These are phyloP conservation scores for Babylonia areolata DNA, from an alignment of 1,140 invertebrate species.

Conservation along the genomic window DNA sequence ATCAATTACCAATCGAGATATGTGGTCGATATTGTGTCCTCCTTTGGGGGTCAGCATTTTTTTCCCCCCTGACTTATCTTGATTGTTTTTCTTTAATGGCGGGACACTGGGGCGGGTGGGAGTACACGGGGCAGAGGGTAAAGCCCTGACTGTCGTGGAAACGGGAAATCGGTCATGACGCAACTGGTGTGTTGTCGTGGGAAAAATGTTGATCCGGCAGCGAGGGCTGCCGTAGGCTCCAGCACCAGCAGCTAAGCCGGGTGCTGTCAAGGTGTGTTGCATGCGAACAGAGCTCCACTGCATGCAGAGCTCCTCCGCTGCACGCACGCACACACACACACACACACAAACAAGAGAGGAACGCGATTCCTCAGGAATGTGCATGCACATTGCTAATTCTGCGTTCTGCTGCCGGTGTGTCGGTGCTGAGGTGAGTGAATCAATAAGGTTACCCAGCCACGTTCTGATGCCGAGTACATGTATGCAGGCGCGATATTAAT, in stretches of 20 bases:
- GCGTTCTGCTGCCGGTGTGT: not conserved
- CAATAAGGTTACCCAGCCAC: not conserved
- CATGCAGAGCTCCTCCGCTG: not conserved
- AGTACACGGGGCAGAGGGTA: not conserved
- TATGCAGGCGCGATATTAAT: not conserved
- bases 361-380: not conserved
- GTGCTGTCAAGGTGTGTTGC: not conserved
- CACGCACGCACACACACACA: slow-evolving; percentile 4
- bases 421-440: not conserved
- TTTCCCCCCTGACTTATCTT: not conserved
- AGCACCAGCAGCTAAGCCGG: not conserved
- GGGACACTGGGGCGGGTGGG: not conserved
- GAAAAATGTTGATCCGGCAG: not conserved
- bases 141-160: not conserved
- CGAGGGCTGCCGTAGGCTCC: not conserved
- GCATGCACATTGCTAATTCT: not conserved
- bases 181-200: slow-evolving; percentile 10
- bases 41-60: not conserved
- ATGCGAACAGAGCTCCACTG: not conserved
- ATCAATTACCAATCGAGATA: not conserved
- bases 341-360: slow-evolving; percentile 1
- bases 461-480: not conserved
- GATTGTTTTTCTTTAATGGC: not conserved
- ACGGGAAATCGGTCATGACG: slow-evolving; percentile 7
- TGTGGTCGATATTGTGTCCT: not conserved